Evolutionary conservation across 2,797 vertebrate species (phyloP).

Genomic region (Mastacembelus armatus): DNA sequence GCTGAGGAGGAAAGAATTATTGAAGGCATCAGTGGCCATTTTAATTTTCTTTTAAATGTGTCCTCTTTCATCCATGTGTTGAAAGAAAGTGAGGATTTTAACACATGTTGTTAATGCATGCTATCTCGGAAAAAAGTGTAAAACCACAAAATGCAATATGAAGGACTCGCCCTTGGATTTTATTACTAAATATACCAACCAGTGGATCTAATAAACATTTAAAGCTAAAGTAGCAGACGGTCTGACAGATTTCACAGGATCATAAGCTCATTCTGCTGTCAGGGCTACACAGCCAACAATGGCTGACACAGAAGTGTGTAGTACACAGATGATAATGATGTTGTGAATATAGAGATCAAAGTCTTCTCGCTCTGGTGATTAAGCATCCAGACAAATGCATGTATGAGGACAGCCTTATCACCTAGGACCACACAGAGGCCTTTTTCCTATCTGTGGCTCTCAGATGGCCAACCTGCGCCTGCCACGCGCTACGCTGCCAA

Average conservation of each 20-base stretch:
- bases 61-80: conserved; percentile 2
- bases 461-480: conserved; percentile 75
- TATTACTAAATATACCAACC: conserved; percentile 20
- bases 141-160: neutral
- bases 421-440: conserved; percentile 75
- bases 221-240: conserved; percentile 25
- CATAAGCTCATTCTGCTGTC: conserved; percentile 48
- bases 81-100: neutral
- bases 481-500: conserved; percentile 67
- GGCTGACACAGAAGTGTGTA: conserved; percentile 57
- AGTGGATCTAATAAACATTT: conserved; percentile 40
- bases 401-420: conserved; percentile 78
- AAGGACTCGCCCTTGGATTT: conserved; percentile 18
- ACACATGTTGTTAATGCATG: neutral
- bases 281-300: conserved; percentile 55
- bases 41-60: conserved; percentile 39
- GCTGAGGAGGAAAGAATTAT: conserved; percentile 43
- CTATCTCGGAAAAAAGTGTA: neutral
- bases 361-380: conserved; percentile 68
- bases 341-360: conserved; percentile 79
- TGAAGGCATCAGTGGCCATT: conserved; percentile 38
- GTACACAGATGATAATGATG: conserved; percentile 75
- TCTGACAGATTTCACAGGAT: conserved; percentile 60
- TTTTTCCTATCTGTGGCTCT: conserved; percentile 76
- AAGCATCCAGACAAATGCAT: conserved; percentile 71